These are phyloP conservation scores for Ellobius talpinus DNA, from an alignment of 2,113 vertebrate species.

Conservation along the genomic window DNA sequence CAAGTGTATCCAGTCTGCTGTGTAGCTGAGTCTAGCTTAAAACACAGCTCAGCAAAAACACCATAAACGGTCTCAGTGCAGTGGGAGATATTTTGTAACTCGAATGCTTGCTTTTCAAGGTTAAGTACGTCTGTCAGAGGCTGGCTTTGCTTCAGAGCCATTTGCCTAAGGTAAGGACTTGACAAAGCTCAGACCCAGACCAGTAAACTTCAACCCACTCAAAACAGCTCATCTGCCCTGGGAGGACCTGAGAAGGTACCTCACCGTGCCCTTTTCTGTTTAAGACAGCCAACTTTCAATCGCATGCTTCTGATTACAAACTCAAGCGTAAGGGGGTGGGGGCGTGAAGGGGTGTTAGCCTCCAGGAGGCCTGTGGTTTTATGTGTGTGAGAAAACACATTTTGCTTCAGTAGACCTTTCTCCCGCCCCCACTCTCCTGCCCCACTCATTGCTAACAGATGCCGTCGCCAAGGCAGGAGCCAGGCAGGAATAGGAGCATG, in stretches of 20 bases:
- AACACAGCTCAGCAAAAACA: background rate
- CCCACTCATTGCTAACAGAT: constrained; percentile 87
- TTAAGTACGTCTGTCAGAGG: background rate
- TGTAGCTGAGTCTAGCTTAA: background rate
- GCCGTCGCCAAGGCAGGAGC: constrained; percentile 65
- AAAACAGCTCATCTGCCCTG: rapidly evolving
- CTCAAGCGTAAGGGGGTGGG: constrained; percentile 76
- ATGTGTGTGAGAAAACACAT: constrained; percentile 83
- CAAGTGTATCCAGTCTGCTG: background rate
- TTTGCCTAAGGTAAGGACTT: background rate
- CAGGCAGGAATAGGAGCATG: constrained; percentile 67
- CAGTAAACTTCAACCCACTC: background rate
- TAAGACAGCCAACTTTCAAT: background rate
- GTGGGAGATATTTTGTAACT: background rate
- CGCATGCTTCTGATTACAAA: constrained; percentile 82
- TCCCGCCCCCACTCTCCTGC: constrained; percentile 34
- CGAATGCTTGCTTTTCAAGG: background rate
- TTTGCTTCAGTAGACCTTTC: constrained; percentile 66
- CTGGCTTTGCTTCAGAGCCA: rapidly evolving
- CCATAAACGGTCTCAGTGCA: background rate
- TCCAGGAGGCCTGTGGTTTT: constrained; percentile 84
- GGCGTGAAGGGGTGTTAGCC: constrained; percentile 77
- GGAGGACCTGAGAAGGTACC: background rate
- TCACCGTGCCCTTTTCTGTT: background rate
- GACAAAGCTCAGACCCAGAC: constrained; percentile 21